Conservation (phyloP, 2,797 vertebrate genomes). For the Muraenolepis orangiensis region DNA sequence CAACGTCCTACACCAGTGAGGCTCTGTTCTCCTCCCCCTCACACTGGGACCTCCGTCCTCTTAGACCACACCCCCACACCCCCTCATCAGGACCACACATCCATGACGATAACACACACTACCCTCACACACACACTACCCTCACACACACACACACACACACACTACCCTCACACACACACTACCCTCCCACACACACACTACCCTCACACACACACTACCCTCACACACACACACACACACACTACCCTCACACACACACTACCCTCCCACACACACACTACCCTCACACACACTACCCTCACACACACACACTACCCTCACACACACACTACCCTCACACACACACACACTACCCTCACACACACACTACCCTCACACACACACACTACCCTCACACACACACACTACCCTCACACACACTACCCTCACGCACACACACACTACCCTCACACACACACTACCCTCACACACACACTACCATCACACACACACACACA, state of each 20-base stretch:
- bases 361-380: conserved; percentile 1
- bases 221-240: not conserved
- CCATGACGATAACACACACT: not conserved
- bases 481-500: not conserved
- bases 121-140: not conserved
- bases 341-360: no score
- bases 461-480: conserved; percentile 9
- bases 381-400: no score
- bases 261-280: no score
- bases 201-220: conserved; percentile 9
- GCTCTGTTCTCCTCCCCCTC: not conserved
- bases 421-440: not conserved
- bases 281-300: not conserved
- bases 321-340: conserved; percentile 1
- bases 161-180: not conserved
- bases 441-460: conserved; percentile 1
- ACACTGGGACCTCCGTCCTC: not conserved
- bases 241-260: no score
- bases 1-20: not conserved
- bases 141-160: not conserved
- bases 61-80: not conserved
- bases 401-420: no score
- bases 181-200: no score
- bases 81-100: no score
- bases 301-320: not conserved